phyloP scores from a whole-genome alignment of 2,113 vertebrate genomes.

The Fregata magnificens region DNA sequence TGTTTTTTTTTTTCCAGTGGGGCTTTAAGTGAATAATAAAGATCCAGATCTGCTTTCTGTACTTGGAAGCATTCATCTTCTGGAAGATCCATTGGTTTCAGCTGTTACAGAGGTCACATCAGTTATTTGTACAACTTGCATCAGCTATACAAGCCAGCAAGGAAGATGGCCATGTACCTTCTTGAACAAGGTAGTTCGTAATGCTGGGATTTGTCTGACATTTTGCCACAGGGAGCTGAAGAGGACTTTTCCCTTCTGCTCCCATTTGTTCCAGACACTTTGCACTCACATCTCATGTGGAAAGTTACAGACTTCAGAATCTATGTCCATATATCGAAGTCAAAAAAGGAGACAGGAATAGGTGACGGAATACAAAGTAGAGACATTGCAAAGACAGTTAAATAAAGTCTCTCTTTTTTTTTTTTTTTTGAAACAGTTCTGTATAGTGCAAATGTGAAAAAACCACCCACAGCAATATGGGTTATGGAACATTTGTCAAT shows the following conservation, averaged over 20 bases:
- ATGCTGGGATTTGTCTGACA: not conserved
- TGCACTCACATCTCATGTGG: not conserved
- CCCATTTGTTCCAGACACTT: not conserved
- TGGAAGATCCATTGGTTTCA: not conserved
- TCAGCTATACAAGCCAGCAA: not conserved
- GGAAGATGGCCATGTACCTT: not conserved
- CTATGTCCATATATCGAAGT: not conserved
- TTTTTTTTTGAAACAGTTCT: conserved; percentile 32
- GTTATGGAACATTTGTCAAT: conserved; percentile 22
- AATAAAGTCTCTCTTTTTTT: not conserved
- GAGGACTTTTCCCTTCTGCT: not conserved
- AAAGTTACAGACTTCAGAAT: not conserved
- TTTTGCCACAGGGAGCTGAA: not conserved
- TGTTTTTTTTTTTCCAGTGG: not conserved
- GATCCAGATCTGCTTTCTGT: not conserved
- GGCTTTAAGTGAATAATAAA: not conserved
- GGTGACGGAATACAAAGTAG: not conserved
- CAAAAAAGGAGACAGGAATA: not conserved
- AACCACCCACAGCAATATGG: conserved; percentile 49
- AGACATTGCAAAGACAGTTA: not conserved
- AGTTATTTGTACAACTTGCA: fast-evolving
- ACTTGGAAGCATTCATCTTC: not conserved
- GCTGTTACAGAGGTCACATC: not conserved
- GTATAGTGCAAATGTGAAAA: conserved; percentile 31
- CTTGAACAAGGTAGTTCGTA: no score